Percentiles rank a stretch among this genome's conserved stretches.
These are phyloP conservation scores for Cuculus canorus DNA, from an alignment of 2,797 vertebrate species.

Conservation along the genomic window DNA sequence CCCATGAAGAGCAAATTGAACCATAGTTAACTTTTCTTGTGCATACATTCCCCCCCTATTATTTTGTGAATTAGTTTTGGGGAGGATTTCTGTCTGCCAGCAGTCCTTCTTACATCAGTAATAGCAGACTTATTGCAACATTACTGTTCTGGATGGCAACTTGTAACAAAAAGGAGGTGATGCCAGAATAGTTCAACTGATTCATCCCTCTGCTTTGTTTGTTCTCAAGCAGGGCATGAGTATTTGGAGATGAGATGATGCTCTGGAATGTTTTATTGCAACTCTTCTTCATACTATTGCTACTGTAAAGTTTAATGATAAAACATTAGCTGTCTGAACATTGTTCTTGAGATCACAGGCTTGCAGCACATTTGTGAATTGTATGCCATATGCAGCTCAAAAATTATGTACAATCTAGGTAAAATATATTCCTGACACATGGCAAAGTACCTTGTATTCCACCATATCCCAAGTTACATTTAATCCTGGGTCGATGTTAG, in stretches of 20 bases:
- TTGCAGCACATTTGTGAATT: neutral
- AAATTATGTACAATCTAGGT: neutral
- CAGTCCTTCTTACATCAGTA: neutral
- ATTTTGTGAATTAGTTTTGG: neutral
- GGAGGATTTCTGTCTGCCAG: neutral
- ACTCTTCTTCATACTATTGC: neutral
- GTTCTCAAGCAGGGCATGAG: neutral
- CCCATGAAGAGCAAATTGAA: neutral
- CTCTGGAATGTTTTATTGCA: neutral
- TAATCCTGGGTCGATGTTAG: neutral
- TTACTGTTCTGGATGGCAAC: neutral
- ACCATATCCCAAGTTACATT: neutral
- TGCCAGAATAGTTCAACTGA: neutral
- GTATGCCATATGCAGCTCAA: neutral
- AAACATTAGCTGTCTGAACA: neutral
- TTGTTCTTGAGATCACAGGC: neutral
- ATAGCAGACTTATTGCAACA: neutral
- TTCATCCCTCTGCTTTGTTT: fast-evolving
- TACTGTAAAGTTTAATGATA: neutral
- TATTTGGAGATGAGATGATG: neutral
- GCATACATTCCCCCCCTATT: fast-evolving
- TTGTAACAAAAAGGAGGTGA: neutral
- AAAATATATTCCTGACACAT: neutral
- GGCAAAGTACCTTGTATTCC: neutral
- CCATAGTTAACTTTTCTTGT: neutral